Evolutionary conservation across 1,140 invertebrate species (phyloP), one percentile per base, ranked within the genome.

Genomic region (Saxidomus purpurata): DNA sequence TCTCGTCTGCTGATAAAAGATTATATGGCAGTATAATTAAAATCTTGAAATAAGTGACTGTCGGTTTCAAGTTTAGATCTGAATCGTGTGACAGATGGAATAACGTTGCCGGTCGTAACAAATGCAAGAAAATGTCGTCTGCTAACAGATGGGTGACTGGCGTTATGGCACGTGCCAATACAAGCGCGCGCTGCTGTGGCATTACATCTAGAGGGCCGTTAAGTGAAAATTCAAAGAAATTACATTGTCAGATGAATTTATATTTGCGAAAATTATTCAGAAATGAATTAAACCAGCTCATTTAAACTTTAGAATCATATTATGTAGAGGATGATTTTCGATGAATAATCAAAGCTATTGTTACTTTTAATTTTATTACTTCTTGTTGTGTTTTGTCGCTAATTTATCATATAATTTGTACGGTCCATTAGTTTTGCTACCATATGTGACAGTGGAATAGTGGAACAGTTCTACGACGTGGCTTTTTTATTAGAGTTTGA

Each of bases 301-400:
- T 88, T 88, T 88, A 88, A 88, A 88, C 76, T 81, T 88, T 79
- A 79, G 86, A 88, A 88, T 88, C 76, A 63, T 59, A 88, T 88
- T 80, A 88, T 31, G 52, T 67, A 1, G 55, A 67, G 55, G 76
- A 88, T 88, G 86, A 81, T 81, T 63, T 71, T 38, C 22, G 79
- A 61, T 88, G 76, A 88, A 80, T 55, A 59, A 69, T 63, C 31
- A 55, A 31, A 19, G 49, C 43, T 59, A 88, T 88, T 88, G 77
- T 88, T 67, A 79, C 59, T 22, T 31, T 80, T 69, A 88, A 88
- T 88, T 88, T 88, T 88, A 88, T 88, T 80, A 80, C 63, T 38
- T 22, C 25, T 43, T 9, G 43, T 71, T 88, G 59, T 71, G 31
- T 49, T 88, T 81, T 88, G 52, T 40, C 36, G 76, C 55, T 81